Conservation (phyloP, 2,888 invertebrate genomes). For the Agriotes lineatus region DNA sequence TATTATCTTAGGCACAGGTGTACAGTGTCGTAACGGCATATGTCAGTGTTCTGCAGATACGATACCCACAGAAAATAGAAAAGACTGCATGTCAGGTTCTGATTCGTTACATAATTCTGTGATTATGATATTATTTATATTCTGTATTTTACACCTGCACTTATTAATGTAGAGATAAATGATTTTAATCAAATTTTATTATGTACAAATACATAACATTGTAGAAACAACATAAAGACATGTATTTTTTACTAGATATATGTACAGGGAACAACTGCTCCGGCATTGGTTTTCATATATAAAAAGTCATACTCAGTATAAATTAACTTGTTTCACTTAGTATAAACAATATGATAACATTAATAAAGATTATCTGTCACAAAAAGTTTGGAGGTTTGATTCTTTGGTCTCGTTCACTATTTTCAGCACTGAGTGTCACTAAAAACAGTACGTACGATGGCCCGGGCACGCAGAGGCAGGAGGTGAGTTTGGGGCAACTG, state of each 20-base stretch:
- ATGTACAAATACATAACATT: slow-evolving; percentile 53
- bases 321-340: slow-evolving; percentile 25
- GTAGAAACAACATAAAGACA: slow-evolving; percentile 53
- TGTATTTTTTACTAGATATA: slow-evolving; percentile 31
- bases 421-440: slow-evolving; percentile 53
- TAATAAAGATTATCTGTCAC: slow-evolving; percentile 43
- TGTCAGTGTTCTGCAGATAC: slow-evolving; percentile 44
- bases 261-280: slow-evolving; percentile 26
- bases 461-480: slow-evolving; percentile 62
- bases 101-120: neutral
- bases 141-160: neutral
- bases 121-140: neutral
- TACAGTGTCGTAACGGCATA: slow-evolving; percentile 43
- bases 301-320: slow-evolving; percentile 27
- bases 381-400: slow-evolving; percentile 51
- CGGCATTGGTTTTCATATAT: slow-evolving; percentile 24
- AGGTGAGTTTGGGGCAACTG: slow-evolving; percentile 54
- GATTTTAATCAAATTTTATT: slow-evolving; percentile 47
- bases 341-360: slow-evolving; percentile 37
- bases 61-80: slow-evolving; percentile 22
- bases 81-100: slow-evolving; percentile 22
- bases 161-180: slow-evolving; percentile 5
- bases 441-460: slow-evolving; percentile 65
- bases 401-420: slow-evolving; percentile 60
- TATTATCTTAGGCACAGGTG: slow-evolving; percentile 20